A percentile compares a stretch with the other conserved stretches of the same genome.
Evolutionary conservation across 1,140 invertebrate genomes (phyloP).

Genomic region (Doryteuthis pealeii): DNA sequence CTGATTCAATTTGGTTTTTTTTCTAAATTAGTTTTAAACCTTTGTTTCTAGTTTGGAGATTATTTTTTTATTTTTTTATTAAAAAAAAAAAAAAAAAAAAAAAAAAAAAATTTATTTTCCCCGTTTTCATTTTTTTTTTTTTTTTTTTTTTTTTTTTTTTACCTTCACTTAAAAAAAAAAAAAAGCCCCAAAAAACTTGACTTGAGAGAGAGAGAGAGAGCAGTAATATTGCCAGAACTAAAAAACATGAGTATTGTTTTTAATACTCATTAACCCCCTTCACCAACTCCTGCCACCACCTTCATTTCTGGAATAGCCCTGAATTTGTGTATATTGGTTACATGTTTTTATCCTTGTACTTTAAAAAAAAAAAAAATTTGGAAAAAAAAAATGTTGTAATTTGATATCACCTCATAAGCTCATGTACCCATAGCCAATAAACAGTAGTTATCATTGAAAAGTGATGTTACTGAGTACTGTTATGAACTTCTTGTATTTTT

Average conservation of each 20-base stretch:
- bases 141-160: too few species aligned
- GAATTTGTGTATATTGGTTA: background rate
- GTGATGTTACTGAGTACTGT: too few species aligned
- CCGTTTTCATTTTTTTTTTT: too few species aligned
- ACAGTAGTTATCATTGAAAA: slow-evolving; percentile 2
- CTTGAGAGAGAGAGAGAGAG: background rate
- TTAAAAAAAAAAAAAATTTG: background rate
- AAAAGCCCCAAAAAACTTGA: background rate
- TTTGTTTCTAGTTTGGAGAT: too few species aligned
- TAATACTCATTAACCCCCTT: background rate
- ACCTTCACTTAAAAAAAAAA: background rate
- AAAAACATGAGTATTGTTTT: background rate
- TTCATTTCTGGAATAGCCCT: slow-evolving; percentile 16
- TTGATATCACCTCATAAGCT: slow-evolving; percentile 2
- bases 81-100: too few species aligned
- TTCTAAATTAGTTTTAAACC: too few species aligned
- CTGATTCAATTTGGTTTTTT: too few species aligned
- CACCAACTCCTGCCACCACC: slow-evolving; percentile 9
- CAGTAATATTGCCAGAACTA: background rate
- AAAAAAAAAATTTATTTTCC: too few species aligned
- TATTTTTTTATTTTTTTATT: too few species aligned
- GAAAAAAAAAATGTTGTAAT: background rate
- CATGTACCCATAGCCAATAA: background rate
- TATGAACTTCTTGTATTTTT: too few species aligned
- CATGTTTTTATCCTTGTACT: too few species aligned